phyloP scores from a whole-genome alignment of 2,888 invertebrate genomes.

The Andrena minutula region DNA sequence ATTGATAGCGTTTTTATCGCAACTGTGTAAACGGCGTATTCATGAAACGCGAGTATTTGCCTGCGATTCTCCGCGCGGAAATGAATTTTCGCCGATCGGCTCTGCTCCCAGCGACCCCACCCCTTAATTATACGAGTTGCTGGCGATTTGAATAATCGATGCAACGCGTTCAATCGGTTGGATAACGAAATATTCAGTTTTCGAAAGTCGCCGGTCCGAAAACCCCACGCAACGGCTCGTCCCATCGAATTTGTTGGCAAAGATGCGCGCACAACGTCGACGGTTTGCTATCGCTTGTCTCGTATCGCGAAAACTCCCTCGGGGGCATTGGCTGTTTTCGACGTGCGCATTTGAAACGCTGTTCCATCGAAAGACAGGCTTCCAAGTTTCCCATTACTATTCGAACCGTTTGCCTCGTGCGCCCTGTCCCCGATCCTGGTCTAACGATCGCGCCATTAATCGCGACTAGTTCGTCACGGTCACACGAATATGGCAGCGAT shows the following conservation, averaged over 20 bases:
- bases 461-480: background rate
- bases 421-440: background rate
- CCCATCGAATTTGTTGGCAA: background rate
- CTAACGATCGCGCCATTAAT: background rate
- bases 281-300: constrained; percentile 14
- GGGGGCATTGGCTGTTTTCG: constrained; percentile 14
- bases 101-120: background rate
- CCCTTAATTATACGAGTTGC: background rate
- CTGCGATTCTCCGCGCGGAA: constrained; percentile 10
- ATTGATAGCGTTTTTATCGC: constrained; percentile 19
- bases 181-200: background rate
- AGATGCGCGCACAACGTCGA: background rate
- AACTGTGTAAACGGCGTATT: constrained; percentile 29
- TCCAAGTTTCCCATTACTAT: background rate
- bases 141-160: constrained; percentile 1
- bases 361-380: background rate
- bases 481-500: background rate
- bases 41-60: background rate
- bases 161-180: background rate
- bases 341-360: constrained; percentile 17
- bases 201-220: background rate
- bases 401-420: background rate
- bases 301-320: constrained; percentile 6
- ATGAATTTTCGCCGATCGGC: constrained; percentile 2
- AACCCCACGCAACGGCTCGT: background rate